These are phyloP conservation scores for Astreopora myriophthalma DNA, from an alignment of 64 coral and sea anemone genomes.

Conservation along the genomic window DNA sequence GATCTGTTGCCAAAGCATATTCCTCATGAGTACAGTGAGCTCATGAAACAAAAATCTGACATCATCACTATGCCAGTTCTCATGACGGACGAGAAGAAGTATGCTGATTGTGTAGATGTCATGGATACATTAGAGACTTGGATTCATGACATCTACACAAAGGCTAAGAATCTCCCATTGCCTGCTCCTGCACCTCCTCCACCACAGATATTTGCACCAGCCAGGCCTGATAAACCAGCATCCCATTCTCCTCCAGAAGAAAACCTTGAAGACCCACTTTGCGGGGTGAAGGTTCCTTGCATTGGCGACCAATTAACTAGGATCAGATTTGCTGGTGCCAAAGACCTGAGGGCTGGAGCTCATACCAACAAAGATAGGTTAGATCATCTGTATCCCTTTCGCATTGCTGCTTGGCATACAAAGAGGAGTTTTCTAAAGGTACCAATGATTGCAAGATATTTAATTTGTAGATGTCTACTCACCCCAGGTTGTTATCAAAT, in stretches of 20 bases:
- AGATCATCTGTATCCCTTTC: too few species aligned
- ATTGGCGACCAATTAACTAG: too few species aligned
- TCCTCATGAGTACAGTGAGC: not conserved
- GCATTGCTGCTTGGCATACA: too few species aligned
- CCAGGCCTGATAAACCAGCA: slow-evolving; percentile 57
- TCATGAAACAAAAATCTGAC: slow-evolving; percentile 41
- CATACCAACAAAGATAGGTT: too few species aligned
- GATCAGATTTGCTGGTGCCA: too few species aligned
- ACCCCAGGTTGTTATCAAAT: too few species aligned
- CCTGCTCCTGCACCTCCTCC: too few species aligned
- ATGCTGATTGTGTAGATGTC: slow-evolving; percentile 49
- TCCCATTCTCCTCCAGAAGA: slow-evolving; percentile 14
- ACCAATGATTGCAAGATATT: too few species aligned
- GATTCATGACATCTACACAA: slow-evolving; percentile 9
- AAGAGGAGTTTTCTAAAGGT: too few species aligned
- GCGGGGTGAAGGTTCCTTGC: too few species aligned
- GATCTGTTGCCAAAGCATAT: not conserved
- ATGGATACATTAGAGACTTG: slow-evolving; percentile 43
- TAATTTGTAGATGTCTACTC: too few species aligned
- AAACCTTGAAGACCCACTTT: not conserved
- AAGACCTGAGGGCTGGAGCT: too few species aligned
- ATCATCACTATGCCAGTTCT: slow-evolving; percentile 18
- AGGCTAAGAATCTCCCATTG: not conserved
- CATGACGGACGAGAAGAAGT: slow-evolving; percentile 70
- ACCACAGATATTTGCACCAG: not conserved